Evolutionary conservation across 2,113 vertebrate species (phyloP).

Genomic region (Acrocephalus kingi): DNA sequence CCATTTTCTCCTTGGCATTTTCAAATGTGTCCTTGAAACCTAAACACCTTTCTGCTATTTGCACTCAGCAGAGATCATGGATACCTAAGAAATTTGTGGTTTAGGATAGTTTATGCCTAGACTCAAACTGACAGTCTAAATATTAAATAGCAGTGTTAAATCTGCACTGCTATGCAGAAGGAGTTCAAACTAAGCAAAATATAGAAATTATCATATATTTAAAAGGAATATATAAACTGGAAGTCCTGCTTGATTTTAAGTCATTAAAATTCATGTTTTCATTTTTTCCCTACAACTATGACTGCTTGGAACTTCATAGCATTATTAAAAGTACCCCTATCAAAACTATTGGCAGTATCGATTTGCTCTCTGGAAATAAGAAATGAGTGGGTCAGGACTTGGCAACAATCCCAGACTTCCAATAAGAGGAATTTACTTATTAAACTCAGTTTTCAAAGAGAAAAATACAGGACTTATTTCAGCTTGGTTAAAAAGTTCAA

Average conservation of each 20-base stretch:
- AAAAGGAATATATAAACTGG: neutral
- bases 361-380: neutral
- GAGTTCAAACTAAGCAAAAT: neutral
- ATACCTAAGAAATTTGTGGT: neutral
- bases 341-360: neutral
- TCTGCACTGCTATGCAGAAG: neutral
- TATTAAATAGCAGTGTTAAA: neutral
- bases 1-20: conserved; percentile 18
- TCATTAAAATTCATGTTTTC: neutral
- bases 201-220: neutral
- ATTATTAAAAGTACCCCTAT: neutral
- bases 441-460: neutral
- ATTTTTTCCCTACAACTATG: neutral
- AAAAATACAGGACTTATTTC: neutral
- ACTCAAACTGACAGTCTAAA: neutral
- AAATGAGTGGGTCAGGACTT: neutral
- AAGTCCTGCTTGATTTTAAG: neutral
- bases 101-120: neutral
- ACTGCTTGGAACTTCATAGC: neutral
- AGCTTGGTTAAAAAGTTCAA: neutral
- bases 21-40: conserved; percentile 1
- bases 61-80: neutral
- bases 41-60: neutral
- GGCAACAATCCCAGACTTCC: neutral
- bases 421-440: neutral